Evolutionary conservation across 2,797 vertebrate species (phyloP).

Genomic region (Allochrocebus solatus): DNA sequence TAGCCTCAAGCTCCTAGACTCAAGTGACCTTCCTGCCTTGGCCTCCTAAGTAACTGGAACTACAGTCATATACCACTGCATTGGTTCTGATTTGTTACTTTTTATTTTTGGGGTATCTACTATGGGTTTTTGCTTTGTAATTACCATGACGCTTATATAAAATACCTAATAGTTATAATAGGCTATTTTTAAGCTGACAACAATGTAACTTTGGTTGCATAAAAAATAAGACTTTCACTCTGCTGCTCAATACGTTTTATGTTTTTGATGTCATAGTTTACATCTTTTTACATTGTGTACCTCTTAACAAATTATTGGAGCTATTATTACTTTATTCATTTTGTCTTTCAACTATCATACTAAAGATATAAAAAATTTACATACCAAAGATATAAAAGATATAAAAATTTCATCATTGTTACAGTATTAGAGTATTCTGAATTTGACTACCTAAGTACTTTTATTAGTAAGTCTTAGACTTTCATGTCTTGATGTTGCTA

Average conservation of each 20-base stretch:
- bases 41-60: background rate
- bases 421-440: background rate
- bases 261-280: background rate
- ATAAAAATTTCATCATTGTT: background rate
- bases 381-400: background rate
- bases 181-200: background rate
- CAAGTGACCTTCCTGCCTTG: background rate
- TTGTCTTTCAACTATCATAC: background rate
- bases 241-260: background rate
- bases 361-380: too few species aligned
- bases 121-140: background rate
- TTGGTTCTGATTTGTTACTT: background rate
- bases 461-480: background rate
- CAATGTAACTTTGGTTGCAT: background rate
- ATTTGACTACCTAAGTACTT: background rate
- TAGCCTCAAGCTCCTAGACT: background rate
- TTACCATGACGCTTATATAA: background rate
- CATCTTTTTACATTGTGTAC: background rate
- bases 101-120: background rate
- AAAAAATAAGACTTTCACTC: background rate
- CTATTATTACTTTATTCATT: background rate
- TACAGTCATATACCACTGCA: background rate
- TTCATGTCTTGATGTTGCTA: background rate
- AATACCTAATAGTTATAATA: background rate
- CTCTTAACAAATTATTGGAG: background rate